Base-by-base conservation (phyloP, 1,140 invertebrate species). In the Solen grandis region DNA sequence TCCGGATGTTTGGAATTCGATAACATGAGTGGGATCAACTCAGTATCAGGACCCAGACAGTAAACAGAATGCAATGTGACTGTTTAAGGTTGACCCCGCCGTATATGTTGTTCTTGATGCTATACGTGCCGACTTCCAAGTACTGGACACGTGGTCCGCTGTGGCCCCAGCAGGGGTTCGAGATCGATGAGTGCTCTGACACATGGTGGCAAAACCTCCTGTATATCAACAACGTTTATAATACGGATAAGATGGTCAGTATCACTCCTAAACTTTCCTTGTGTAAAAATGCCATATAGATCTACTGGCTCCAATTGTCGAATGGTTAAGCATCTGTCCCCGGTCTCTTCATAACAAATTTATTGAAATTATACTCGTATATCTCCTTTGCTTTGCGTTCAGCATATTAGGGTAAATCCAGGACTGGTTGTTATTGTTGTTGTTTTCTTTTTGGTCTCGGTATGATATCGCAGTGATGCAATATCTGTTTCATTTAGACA, bases 121-220 rank as follows among this genome's bases (percentile, higher is more conserved):
- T 95, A 91, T 95, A 96, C 84, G 94, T 95, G 0, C 95, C 94
- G 84, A 91, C 96, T 4, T 94, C 95, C 90, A 94, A 95, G 50
- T 94, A 95, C 70, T 86, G 94, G 5, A 94, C 94, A 3, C 88
- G 92, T 13, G 95, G 95, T 1, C 95, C 86, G 0, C 35, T 84
- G 16, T 85, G 87, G 85, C 68, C 65, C 0, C 33, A 72, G 14
- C 8, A 75, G 22, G 84, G 84, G 1, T 4, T 52, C n/a, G 83
- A 85, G 29, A 19, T 25, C 1, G 70, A 86, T 33, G 68, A 84
- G 27, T 97, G 96, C 85, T 83, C 92, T 68, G 90, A 93, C 16
- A 95, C 95, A 13, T 97, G 96, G 96, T 97, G 96, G 96, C 93
- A 94, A 0, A 96, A 96, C 87, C 90, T 97, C 31, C 91, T 97